These are phyloP conservation scores for Gnatocerus cornutus DNA, from an alignment of 2,888 invertebrate genomes.

Conservation along the genomic window DNA sequence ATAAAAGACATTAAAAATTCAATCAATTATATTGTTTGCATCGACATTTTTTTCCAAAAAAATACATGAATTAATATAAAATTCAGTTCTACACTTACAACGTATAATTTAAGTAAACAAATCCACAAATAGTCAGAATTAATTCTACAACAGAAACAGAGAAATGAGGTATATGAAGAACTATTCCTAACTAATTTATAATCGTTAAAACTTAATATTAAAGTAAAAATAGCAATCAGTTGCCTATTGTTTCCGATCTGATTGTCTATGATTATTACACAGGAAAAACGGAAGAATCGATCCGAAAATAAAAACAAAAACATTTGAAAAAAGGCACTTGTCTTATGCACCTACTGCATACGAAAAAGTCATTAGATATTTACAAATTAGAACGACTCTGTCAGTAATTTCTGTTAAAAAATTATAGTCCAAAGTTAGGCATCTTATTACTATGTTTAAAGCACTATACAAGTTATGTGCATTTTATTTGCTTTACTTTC, in stretches of 20 bases:
- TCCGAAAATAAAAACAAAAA: slow-evolving; percentile 5
- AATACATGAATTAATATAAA: slow-evolving; percentile 42
- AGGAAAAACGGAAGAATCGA: slow-evolving; percentile 4
- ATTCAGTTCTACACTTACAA: slow-evolving; percentile 44
- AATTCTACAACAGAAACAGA: slow-evolving; percentile 43
- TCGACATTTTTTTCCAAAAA: slow-evolving; percentile 19
- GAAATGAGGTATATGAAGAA: slow-evolving; percentile 55
- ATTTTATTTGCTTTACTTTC: slow-evolving; percentile 24
- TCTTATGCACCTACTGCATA: slow-evolving; percentile 35
- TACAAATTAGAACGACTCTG: slow-evolving; percentile 34
- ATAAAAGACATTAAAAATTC: slow-evolving; percentile 12
- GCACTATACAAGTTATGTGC: slow-evolving; percentile 43
- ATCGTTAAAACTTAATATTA: slow-evolving; percentile 33
- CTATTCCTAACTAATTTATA: slow-evolving; percentile 33
- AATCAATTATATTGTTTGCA: slow-evolving; percentile 31
- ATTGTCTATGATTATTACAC: slow-evolving; percentile 30
- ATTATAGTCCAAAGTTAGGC: slow-evolving; percentile 41
- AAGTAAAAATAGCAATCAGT: slow-evolving; percentile 40
- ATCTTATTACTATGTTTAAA: slow-evolving; percentile 41
- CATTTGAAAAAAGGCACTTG: slow-evolving; percentile 43
- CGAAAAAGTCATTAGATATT: slow-evolving; percentile 29
- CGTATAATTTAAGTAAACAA: slow-evolving; percentile 45
- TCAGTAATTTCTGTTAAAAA: slow-evolving; percentile 30
- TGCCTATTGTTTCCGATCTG: slow-evolving; percentile 30
- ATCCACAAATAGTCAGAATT: slow-evolving; percentile 35